These are phyloP conservation scores for Anseranas semipalmata DNA, from an alignment of 2,113 vertebrate genomes.

Conservation along the genomic window DNA sequence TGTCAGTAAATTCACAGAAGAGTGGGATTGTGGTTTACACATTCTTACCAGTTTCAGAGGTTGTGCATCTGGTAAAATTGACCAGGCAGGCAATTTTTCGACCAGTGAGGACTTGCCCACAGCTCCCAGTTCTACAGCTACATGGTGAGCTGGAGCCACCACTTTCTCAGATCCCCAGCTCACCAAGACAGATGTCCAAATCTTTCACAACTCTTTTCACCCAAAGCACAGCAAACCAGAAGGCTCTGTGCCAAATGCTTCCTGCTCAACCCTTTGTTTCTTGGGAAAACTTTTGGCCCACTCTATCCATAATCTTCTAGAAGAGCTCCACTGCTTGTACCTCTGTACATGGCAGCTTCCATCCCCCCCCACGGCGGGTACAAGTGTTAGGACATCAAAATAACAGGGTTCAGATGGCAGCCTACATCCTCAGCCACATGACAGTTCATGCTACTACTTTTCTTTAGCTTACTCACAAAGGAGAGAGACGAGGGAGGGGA, in stretches of 20 bases:
- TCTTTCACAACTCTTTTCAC: not conserved
- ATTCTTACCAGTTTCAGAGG: not conserved
- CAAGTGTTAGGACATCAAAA: not conserved
- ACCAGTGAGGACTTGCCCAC: not conserved
- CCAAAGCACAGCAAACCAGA: not conserved
- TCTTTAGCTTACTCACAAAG: not conserved
- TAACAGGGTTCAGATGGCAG: not conserved
- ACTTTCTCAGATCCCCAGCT: not conserved
- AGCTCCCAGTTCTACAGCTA: not conserved
- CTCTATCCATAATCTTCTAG: not conserved
- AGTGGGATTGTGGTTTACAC: not conserved
- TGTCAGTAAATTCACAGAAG: not conserved
- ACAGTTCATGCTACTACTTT: not conserved
- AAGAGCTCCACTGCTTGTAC: not conserved
- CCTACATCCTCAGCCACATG: not conserved
- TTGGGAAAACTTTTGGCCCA: not conserved
- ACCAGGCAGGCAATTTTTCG: not conserved
- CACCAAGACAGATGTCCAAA: not conserved
- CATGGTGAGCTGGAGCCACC: not conserved
- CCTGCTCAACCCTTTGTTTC: not conserved
- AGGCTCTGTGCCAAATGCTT: not conserved
- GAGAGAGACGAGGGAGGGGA: not conserved
- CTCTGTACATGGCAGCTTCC: not conserved
- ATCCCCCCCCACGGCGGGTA: not conserved
- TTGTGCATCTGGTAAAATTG: not conserved